These are phyloP conservation scores for Syrista parreyssii DNA, from an alignment of 2,888 invertebrate species.

Conservation along the genomic window DNA sequence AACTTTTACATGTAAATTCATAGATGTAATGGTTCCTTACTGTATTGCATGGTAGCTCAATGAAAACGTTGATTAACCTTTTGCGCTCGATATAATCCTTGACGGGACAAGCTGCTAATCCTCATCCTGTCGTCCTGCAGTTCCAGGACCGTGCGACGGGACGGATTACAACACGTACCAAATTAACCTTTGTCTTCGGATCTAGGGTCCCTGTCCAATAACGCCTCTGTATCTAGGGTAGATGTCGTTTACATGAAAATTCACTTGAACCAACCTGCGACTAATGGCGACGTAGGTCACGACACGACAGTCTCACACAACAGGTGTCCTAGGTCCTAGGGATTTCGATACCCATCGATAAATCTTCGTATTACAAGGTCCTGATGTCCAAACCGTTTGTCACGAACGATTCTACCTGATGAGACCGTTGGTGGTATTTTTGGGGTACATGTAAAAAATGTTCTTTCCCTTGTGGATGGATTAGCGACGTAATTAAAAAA, in stretches of 20 bases:
- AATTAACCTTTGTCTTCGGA: slow-evolving; percentile 58
- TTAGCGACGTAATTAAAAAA: too few species aligned
- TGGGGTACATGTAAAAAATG: not conserved
- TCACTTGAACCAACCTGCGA: slow-evolving; percentile 61
- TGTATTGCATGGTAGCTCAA: slow-evolving; percentile 24
- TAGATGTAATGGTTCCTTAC: not conserved
- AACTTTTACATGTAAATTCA: not conserved
- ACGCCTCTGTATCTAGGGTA: slow-evolving; percentile 21
- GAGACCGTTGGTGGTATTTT: not conserved
- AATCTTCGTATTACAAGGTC: slow-evolving; percentile 16
- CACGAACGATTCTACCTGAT: not conserved
- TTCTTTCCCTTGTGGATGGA: not conserved
- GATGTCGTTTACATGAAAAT: slow-evolving; percentile 57
- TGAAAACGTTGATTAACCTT: slow-evolving; percentile 57
- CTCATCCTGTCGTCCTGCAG: slow-evolving; percentile 50
- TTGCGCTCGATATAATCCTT: slow-evolving; percentile 64
- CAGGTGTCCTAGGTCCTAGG: slow-evolving; percentile 41
- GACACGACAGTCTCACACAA: slow-evolving; percentile 37
- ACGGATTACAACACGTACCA: slow-evolving; percentile 63
- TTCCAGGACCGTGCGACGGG: slow-evolving; percentile 42
- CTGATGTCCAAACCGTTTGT: slow-evolving; percentile 13
- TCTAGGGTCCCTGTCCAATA: slow-evolving; percentile 15
- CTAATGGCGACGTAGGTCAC: slow-evolving; percentile 34
- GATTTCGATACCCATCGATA: slow-evolving; percentile 21
- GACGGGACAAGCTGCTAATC: slow-evolving; percentile 60